These are phyloP conservation scores for Neopelma chrysocephalum DNA, from an alignment of 2,797 vertebrate species.

Conservation along the genomic window DNA sequence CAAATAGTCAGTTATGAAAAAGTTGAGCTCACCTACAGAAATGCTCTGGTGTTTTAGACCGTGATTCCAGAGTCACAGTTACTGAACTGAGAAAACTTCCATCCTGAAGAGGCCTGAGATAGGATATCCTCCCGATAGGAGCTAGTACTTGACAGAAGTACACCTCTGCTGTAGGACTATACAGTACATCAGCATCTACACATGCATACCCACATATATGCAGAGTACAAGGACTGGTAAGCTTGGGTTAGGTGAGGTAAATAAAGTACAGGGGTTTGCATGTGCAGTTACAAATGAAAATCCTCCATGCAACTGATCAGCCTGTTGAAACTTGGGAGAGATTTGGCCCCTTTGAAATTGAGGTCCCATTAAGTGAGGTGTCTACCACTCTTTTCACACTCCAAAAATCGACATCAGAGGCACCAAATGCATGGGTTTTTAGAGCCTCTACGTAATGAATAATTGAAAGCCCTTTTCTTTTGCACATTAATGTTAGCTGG, in stretches of 20 bases:
- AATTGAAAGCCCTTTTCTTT: background rate
- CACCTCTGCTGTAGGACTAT: background rate
- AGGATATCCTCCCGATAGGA: background rate
- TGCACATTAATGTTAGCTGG: background rate
- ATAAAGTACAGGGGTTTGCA: background rate
- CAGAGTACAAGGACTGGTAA: too few species aligned
- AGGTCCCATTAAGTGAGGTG: background rate
- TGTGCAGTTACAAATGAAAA: background rate
- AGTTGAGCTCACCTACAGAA: background rate
- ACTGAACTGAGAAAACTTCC: background rate
- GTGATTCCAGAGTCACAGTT: background rate
- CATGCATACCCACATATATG: fast-evolving
- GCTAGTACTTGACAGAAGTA: background rate
- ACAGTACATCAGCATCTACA: background rate
- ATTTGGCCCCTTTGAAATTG: background rate
- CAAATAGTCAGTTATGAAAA: background rate
- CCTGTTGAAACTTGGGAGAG: background rate
- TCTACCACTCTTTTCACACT: background rate
- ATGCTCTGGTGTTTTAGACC: background rate
- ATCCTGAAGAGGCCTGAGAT: background rate
- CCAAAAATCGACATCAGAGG: background rate
- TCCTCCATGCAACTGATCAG: background rate
- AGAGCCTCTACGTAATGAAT: background rate
- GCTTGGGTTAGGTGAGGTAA: background rate
- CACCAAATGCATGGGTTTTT: fast-evolving